phyloP scores from a whole-genome alignment of 2,888 invertebrate species.

The Agrochola litura region DNA sequence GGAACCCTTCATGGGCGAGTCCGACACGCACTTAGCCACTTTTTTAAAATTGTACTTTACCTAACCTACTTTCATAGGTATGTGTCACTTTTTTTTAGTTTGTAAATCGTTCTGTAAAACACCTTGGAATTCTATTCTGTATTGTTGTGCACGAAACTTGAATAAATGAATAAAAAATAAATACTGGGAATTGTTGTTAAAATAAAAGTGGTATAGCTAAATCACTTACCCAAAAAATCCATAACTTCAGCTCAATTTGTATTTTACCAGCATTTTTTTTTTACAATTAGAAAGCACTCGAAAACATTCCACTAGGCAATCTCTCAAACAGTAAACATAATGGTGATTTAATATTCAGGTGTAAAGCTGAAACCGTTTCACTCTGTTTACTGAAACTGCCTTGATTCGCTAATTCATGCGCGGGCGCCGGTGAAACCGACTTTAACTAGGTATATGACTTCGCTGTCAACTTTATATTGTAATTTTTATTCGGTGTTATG shows the following conservation, averaged over 20 bases:
- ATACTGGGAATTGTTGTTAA: no score
- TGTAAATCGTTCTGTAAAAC: no score
- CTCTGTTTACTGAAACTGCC: slow-evolving; percentile 67
- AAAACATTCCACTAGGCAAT: slow-evolving; percentile 59
- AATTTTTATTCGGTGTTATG: background rate
- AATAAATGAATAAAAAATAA: no score
- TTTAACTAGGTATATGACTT: slow-evolving; percentile 15
- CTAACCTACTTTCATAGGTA: no score
- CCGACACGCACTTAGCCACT: no score
- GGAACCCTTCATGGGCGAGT: no score
- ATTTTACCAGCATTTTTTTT: slow-evolving; percentile 7
- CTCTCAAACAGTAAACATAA: slow-evolving; percentile 61
- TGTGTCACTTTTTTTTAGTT: no score
- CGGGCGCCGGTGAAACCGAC: slow-evolving; percentile 58
- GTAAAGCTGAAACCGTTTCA: slow-evolving; percentile 70
- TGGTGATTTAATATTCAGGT: slow-evolving; percentile 67
- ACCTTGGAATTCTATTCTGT: no score
- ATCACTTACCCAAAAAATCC: background rate
- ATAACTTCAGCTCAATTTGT: slow-evolving; percentile 4
- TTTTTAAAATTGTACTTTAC: no score
- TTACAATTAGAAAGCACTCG: slow-evolving; percentile 64
- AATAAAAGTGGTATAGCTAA: no score
- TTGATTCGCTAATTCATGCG: slow-evolving; percentile 65
- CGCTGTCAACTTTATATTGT: slow-evolving; percentile 26
- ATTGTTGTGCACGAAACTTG: no score